Percentiles rank a stretch among this genome's conserved stretches.
Conservation (phyloP, 2,113 vertebrate species). For the Galemys pyrenaicus region DNA sequence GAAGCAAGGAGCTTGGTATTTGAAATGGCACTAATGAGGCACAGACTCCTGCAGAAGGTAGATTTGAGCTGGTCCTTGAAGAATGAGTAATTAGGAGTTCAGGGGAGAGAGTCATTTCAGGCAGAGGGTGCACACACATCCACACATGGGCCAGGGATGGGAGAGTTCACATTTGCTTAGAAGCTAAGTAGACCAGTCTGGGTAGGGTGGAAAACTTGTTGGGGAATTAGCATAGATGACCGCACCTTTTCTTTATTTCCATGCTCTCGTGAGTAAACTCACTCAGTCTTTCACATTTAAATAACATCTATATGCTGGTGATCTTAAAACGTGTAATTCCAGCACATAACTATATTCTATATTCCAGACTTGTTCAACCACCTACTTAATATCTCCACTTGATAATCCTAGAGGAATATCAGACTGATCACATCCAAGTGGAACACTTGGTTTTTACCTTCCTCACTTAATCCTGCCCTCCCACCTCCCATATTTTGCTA, state of each 20-base stretch:
- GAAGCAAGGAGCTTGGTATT: background rate
- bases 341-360: background rate
- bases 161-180: background rate
- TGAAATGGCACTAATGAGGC: background rate
- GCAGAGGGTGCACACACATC: background rate
- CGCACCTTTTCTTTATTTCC: background rate
- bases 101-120: background rate
- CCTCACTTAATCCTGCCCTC: background rate
- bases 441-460: background rate
- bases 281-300: background rate
- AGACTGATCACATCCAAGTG: background rate
- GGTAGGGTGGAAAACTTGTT: background rate
- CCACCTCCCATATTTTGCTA: background rate
- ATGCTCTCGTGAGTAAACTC: background rate
- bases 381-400: background rate
- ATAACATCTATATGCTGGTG: background rate
- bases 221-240: background rate
- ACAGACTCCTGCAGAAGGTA: background rate
- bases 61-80: background rate
- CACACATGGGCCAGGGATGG: background rate
- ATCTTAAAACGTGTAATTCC: background rate
- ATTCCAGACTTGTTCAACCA: background rate
- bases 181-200: background rate
- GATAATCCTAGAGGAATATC: background rate
- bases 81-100: background rate